These are phyloP conservation scores for Oplegnathus fasciatus DNA, from an alignment of 2,113 vertebrate genomes.

Conservation along the genomic window DNA sequence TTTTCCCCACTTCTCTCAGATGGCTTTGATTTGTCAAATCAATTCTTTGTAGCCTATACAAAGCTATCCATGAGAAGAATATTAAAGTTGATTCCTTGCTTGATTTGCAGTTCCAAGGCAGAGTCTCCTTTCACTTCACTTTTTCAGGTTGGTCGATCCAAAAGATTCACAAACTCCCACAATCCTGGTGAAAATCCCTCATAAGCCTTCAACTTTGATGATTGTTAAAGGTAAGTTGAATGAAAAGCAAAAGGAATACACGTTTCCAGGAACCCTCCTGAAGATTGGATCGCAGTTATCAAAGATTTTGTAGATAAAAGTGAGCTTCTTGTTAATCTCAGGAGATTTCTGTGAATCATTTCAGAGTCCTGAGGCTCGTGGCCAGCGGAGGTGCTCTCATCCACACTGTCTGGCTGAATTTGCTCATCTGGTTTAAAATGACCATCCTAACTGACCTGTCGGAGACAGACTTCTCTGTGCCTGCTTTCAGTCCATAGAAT, in stretches of 20 bases:
- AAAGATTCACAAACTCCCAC: neutral
- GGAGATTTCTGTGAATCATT: neutral
- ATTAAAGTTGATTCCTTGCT: neutral
- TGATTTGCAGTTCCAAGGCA: neutral
- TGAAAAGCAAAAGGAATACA: neutral
- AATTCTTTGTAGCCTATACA: neutral
- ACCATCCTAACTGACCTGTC: slow-evolving; percentile 1
- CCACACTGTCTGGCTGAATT: neutral
- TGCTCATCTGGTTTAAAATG: slow-evolving; percentile 14
- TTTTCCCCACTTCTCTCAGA: neutral
- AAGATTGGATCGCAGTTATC: neutral
- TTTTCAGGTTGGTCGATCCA: neutral
- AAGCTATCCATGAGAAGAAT: neutral
- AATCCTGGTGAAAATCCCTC: neutral
- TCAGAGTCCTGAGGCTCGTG: neutral
- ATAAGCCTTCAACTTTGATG: neutral
- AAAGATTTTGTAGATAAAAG: neutral
- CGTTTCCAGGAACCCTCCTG: neutral
- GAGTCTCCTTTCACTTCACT: neutral
- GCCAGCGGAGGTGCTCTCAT: neutral
- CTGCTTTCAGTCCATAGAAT: neutral
- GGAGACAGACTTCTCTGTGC: neutral
- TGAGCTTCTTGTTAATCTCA: neutral
- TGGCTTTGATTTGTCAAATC: neutral
- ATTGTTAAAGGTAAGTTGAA: neutral